These are phyloP conservation scores for Parambassis ranga DNA, from an alignment of 2,797 vertebrate species.

Conservation along the genomic window DNA sequence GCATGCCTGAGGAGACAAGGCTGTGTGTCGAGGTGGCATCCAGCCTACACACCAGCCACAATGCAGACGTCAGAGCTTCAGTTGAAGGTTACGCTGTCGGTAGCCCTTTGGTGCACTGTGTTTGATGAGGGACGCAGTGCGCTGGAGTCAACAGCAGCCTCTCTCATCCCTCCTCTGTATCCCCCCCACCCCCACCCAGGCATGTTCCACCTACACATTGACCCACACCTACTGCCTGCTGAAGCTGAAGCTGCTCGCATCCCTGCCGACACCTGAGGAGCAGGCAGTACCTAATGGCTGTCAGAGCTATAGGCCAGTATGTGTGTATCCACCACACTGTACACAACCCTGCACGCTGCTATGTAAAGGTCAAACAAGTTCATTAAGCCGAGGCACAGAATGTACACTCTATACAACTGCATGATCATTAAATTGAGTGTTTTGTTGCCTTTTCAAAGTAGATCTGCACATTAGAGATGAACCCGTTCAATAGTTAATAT, in stretches of 20 bases:
- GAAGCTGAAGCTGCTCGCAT: conserved; percentile 30
- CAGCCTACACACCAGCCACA: conserved; percentile 30
- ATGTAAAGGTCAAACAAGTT: conserved; percentile 24
- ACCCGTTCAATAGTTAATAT: neutral
- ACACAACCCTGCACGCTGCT: conserved; percentile 22
- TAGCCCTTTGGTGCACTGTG: conserved; percentile 62
- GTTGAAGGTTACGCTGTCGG: conserved; percentile 70
- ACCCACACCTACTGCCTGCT: conserved; percentile 52
- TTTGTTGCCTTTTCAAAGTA: neutral
- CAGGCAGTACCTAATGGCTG: conserved; percentile 32
- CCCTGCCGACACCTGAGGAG: conserved; percentile 48
- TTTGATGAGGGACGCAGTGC: conserved; percentile 73
- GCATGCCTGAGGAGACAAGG: conserved; percentile 8
- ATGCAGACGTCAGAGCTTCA: conserved; percentile 69
- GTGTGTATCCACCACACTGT: conserved; percentile 20
- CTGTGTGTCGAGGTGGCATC: conserved; percentile 24
- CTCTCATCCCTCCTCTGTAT: conserved; percentile 42
- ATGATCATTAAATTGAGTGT: too few species aligned
- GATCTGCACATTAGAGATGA: neutral
- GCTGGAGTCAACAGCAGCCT: conserved; percentile 57
- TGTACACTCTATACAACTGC: neutral
- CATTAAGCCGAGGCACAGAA: neutral
- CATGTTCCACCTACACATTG: conserved; percentile 41
- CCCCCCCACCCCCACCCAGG: neutral
- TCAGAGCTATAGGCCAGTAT: conserved; percentile 16